Evolutionary conservation across 2,888 invertebrate genomes (phyloP), one percentile per base, ranked within the genome.

Genomic region (Vanessa cardui): DNA sequence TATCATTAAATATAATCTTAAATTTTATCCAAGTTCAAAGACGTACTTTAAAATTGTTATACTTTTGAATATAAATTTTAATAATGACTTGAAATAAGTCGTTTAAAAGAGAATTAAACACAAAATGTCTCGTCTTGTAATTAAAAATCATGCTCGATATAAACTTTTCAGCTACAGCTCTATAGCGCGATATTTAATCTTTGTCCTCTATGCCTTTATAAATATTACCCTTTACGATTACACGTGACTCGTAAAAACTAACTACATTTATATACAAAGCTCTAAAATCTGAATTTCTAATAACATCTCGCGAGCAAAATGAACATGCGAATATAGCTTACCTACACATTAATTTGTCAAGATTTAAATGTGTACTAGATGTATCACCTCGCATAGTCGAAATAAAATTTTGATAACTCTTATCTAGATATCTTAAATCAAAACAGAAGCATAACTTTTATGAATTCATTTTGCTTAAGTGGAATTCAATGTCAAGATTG

Each of bases 241-340:
- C 61, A 69, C 69, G 67, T 46, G 71, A 73, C 73, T 72, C 80
- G 78, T 90, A 88, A 90, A 89, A 90, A 88, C 83, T 86, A 87
- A 89, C 83, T 78, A 59, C 46, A 33, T 62, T 39, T 39, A 67
- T 80, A 73, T 74, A 79, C 76, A 78, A 79, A 81, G 67, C 80
- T 79, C 80, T 82, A 80, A 87, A 88, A 89, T 90, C 89, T 89
- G 86, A 90, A 90, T 88, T 86, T 88, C 88, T 88, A 89, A 90
- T 89, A 88, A 85, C 84, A 84, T 83, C 79, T 83, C 87, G 80
- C 78, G 77, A 82, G 82, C 77, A 78, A 83, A 85, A 85, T 86
- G 87, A 86, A 87, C 87, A 87, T 84, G 88, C 84, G 87, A 89
- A 88, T 89, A 87, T 83, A 85, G 76, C 78, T 80, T 80, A 81